Evolutionary conservation across 2,113 vertebrate species (phyloP), one percentile per base, ranked within the genome.

Genomic region (Aleadryas rufinucha): DNA sequence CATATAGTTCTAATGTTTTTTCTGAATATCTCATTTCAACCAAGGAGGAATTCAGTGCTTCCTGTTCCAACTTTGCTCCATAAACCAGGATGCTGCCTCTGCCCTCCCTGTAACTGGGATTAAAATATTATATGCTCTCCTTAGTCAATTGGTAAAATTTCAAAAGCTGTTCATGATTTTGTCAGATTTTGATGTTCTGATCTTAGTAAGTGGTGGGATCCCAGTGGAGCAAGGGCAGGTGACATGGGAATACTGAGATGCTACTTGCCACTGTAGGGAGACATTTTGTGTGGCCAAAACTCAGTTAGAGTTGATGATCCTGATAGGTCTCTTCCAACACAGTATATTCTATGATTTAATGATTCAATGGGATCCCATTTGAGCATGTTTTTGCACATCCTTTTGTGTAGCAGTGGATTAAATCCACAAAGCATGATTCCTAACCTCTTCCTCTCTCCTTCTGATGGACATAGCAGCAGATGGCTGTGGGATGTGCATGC

Each of bases 251-350:
- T 45, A 39, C 4, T 60, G 10, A 44, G 13, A 66, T 35, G 20
- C 6, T 52, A 28, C 16, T 39, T 66, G 68, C 4, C 37, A 53
- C 19, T 52, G 16, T 7, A n/a, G 33, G 16, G 13, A 52, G 53
- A 75, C 7, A 45, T 33, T 39, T 66, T 59, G 16, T 45, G 33
- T 26, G 33, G 19, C 31, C 53, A 52, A 21, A 74, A 28, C 13
- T 39, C 60, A 26, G 0, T 0, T 39, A 19, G 8, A 59, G 37
- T 26, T n/a, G 37, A 52, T 0, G 2, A 30, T 31, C 61, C 24
- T 26, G 28, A 60, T 18, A 14, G 16, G 19, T n/a, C 13, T 33
- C 30, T 89, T 68, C n/a, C 45, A 35, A 35, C 4, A 41, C 30
- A 50, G 17, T 8, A 28, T 16, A 45, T 19, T 57, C 37, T 37